These are phyloP conservation scores for Orthonevra nobilis DNA, from an alignment of 2,888 invertebrate genomes.

Conservation along the genomic window DNA sequence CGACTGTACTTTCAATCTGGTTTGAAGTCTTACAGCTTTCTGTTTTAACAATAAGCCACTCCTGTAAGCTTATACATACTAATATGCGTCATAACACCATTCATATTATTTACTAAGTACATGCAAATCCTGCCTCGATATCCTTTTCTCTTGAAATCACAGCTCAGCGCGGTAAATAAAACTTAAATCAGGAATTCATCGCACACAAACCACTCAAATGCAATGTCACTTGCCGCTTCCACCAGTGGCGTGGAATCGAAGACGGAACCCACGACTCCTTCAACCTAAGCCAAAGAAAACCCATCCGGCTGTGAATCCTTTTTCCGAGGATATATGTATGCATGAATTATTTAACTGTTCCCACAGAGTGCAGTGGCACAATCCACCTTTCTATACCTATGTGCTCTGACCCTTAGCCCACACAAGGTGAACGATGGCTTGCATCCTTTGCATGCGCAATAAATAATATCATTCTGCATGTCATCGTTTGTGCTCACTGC, in stretches of 20 bases:
- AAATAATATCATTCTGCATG: conserved; percentile 32
- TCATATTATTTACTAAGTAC: conserved; percentile 32
- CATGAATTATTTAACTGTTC: conserved; percentile 52
- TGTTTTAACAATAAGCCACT: conserved; percentile 6
- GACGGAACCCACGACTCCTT: not conserved
- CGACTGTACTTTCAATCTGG: too few relatives aligned
- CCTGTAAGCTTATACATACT: conserved; percentile 39
- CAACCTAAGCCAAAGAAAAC: conserved; percentile 25
- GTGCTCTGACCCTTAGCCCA: conserved; percentile 40
- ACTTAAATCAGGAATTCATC: conserved; percentile 47
- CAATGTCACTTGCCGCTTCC: conserved; percentile 12
- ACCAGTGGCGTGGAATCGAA: conserved; percentile 29
- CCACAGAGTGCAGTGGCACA: conserved; percentile 32
- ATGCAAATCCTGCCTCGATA: conserved; percentile 44
- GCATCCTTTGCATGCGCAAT: conserved; percentile 42
- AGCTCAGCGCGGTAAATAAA: conserved; percentile 32
- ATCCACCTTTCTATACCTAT: conserved; percentile 15
- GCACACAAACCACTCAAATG: conserved; percentile 48
- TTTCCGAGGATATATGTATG: conserved; percentile 23
- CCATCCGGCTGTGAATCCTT: not conserved
- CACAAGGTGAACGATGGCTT: conserved; percentile 1
- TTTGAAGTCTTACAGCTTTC: too few relatives aligned
- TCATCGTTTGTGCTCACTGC: not conserved
- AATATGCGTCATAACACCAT: conserved; percentile 35
- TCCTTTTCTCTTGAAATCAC: conserved; percentile 28